A percentile compares a stretch with the other conserved stretches of the same genome.
phyloP scores from a whole-genome alignment of 2,888 invertebrate species.

The Pseudococcus viburni region DNA sequence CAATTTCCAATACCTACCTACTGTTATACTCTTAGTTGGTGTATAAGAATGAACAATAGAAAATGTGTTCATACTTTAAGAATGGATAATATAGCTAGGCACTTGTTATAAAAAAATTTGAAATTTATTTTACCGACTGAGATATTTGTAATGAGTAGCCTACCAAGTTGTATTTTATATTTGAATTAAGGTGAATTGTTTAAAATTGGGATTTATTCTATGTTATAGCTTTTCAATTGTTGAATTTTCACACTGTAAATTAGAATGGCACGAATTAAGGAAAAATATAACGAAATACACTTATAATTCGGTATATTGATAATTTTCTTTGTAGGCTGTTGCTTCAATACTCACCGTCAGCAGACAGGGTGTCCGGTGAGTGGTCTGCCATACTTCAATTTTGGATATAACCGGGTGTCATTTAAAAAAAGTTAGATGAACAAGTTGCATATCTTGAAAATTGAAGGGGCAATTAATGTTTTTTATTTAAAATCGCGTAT shows the following conservation, averaged over 20 bases:
- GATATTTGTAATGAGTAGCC: neutral
- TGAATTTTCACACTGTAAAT: slow-evolving; percentile 32
- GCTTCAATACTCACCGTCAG: too few relatives aligned
- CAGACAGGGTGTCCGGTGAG: too few relatives aligned
- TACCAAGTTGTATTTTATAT: neutral
- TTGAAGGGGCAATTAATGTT: too few relatives aligned
- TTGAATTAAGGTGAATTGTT: neutral
- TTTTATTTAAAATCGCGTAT: too few relatives aligned
- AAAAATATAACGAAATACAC: slow-evolving; percentile 35
- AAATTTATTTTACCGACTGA: slow-evolving; percentile 23
- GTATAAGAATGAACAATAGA: slow-evolving; percentile 25
- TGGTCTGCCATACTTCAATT: too few relatives aligned
- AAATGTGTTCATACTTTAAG: slow-evolving; percentile 16
- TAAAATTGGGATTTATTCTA: neutral
- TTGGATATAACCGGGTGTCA: too few relatives aligned
- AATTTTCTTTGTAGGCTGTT: neutral
- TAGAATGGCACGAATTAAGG: slow-evolving; percentile 16
- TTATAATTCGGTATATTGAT: neutral
- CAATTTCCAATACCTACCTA: neutral
- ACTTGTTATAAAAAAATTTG: neutral
- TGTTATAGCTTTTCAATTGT: slow-evolving; percentile 32
- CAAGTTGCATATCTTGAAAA: too few relatives aligned
- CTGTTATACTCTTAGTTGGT: neutral
- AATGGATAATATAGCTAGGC: neutral
- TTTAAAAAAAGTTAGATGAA: too few relatives aligned